A percentile compares a stretch with the other conserved stretches of the same genome.
Conservation (phyloP, 2,113 vertebrate species). For the Tetrax tetrax region DNA sequence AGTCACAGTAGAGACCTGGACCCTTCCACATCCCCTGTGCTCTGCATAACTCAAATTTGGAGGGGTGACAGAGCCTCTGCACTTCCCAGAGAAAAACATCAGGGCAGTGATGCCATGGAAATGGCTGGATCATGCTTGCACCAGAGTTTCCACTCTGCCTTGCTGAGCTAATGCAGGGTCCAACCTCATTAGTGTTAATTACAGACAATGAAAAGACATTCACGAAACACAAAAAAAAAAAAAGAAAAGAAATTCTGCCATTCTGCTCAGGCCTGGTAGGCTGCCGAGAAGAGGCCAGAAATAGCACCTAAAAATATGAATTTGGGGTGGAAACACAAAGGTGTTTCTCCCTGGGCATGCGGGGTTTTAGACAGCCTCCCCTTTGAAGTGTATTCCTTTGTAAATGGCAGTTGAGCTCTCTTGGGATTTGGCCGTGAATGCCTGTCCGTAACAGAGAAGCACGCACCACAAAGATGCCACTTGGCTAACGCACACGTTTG, state of each 20-base stretch:
- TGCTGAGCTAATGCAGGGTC: neutral
- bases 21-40: neutral
- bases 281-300: conserved; percentile 3
- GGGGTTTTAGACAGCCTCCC: neutral
- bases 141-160: neutral
- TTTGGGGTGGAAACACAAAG: neutral
- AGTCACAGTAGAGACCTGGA: neutral
- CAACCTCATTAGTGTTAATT: neutral
- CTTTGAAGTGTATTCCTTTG: neutral
- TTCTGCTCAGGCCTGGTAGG: neutral
- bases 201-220: neutral
- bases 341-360: neutral
- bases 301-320: neutral
- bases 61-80: neutral
- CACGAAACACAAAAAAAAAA: neutral
- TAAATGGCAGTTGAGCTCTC: neutral
- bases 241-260: neutral
- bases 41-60: neutral
- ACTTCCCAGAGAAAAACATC: neutral
- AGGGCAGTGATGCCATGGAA: neutral
- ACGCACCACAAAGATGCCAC: neutral
- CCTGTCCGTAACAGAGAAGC: neutral
- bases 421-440: neutral
- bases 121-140: neutral
- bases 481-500: neutral